Evolutionary conservation across 2,797 vertebrate genomes (phyloP).

Genomic region (Sebastes itinus): DNA sequence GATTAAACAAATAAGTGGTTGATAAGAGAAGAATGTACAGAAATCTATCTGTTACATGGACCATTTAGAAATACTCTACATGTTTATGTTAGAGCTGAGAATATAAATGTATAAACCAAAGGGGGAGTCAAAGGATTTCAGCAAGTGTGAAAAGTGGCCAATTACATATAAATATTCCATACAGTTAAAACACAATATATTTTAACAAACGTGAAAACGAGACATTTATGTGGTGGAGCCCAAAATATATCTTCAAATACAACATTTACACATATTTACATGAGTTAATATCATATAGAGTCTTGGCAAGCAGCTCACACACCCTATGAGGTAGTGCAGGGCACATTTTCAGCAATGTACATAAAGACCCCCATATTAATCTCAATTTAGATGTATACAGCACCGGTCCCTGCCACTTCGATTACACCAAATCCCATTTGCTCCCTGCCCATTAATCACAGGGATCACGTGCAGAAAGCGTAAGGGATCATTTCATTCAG

Average conservation of each 20-base stretch:
- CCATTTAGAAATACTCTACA: not conserved
- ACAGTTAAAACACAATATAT: not conserved
- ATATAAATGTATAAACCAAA: not conserved
- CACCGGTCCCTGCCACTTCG: constrained; percentile 34
- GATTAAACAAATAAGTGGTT: constrained; percentile 24
- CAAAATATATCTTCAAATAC: not conserved
- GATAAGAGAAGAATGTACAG: not conserved
- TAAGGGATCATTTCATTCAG: constrained; percentile 47
- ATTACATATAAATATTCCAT: not conserved
- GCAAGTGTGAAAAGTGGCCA: not conserved
- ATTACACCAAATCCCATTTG: constrained; percentile 42
- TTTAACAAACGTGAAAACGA: not conserved
- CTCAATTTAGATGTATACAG: constrained; percentile 50
- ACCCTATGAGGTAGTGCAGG: constrained; percentile 43
- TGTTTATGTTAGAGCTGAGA: constrained; percentile 1
- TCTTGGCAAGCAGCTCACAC: constrained; percentile 23
- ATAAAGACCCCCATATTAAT: constrained; percentile 44
- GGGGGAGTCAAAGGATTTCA: not conserved
- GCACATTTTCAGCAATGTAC: constrained; percentile 21
- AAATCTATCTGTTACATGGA: constrained; percentile 5
- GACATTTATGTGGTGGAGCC: not conserved
- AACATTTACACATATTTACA: constrained; percentile 6
- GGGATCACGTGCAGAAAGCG: constrained; percentile 38
- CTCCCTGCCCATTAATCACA: constrained; percentile 60
- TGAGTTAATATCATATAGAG: constrained; percentile 12